Evolutionary conservation across 2,888 invertebrate genomes (phyloP), one percentile per base, ranked within the genome.

Genomic region (Lepas anatifera): DNA sequence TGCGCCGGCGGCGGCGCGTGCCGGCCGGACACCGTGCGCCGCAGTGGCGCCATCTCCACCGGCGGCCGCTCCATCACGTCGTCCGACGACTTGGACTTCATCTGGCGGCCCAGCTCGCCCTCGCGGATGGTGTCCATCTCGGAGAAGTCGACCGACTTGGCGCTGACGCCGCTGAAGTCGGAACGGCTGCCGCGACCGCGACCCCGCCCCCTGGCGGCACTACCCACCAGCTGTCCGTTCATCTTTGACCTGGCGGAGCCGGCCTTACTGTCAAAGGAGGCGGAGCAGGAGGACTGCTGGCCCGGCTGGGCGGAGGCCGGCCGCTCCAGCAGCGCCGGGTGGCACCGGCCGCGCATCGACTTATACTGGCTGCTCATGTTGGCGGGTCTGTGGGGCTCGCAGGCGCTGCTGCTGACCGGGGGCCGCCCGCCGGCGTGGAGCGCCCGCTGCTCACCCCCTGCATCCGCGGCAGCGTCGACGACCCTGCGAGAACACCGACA

Each of bases 1-100:
- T 29, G 27, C 68, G 46, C 46, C 66, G 70, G 29, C 69, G 48
- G 67, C 68, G 64, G 29, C 64, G 71, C 58, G 66, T 77, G 46
- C n/a, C 25, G 13, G 78, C 78, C 73, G 79, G 78, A 71, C 78
- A 78, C 73, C 80, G 79, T 71, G 84, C 84, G 76, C 85, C 85
- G 76, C 86, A 86, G 78, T 63, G 48, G 41, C 86, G 86, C 67
- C 84, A 25, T 63, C 68, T 29, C 71, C 68, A 29, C 70, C 71
- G 52, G 0, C 52, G 52, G 13, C 52, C 52, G 52, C 29, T 52
- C 52, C 52, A 29, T 29, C 52, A 52, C 52, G 71, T 73, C 73
- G 73, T 93, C 93, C 69, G 92, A 92, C 81, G 92, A 92, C 81
- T 93, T 93, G 75, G 92, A 92, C 79, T 91, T 91, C 73, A 85